Conservation (phyloP, 2,113 vertebrate genomes). For the Acanthisitta chloris region DNA sequence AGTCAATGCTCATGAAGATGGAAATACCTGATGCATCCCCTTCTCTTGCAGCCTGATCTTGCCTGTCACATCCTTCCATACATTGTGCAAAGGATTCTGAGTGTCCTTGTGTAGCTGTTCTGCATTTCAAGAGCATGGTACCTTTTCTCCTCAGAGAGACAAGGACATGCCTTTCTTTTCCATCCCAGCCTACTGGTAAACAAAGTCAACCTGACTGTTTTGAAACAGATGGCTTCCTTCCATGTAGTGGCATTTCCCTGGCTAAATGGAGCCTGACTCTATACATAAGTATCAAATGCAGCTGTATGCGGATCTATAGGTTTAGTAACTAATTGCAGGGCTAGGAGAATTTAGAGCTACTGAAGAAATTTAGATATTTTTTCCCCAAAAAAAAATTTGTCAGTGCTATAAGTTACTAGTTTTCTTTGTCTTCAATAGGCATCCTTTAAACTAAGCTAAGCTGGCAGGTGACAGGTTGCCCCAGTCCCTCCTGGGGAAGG, state of each 20-base stretch:
- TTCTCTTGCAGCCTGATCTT: not conserved
- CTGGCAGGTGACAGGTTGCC: not conserved
- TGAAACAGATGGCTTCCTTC: conserved; percentile 34
- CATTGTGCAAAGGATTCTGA: not conserved
- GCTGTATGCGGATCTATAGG: not conserved
- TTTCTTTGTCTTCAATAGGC: not conserved
- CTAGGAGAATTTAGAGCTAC: not conserved
- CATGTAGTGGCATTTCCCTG: not conserved
- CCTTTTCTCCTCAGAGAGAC: not conserved
- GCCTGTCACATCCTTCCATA: accelerated
- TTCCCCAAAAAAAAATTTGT: not conserved
- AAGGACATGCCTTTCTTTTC: not conserved
- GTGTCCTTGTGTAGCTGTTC: not conserved
- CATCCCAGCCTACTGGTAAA: not conserved
- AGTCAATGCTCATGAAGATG: accelerated
- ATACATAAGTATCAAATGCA: not conserved
- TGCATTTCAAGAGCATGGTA: not conserved
- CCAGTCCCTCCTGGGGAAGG: not conserved
- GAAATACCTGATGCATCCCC: not conserved
- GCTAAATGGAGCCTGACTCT: not conserved
- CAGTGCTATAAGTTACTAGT: not conserved
- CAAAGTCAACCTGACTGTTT: conserved; percentile 7
- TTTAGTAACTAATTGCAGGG: not conserved
- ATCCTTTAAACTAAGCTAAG: not conserved
- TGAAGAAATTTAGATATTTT: not conserved